These are phyloP conservation scores for Microtus pennsylvanicus DNA, from an alignment of 2,113 vertebrate species.

Conservation along the genomic window DNA sequence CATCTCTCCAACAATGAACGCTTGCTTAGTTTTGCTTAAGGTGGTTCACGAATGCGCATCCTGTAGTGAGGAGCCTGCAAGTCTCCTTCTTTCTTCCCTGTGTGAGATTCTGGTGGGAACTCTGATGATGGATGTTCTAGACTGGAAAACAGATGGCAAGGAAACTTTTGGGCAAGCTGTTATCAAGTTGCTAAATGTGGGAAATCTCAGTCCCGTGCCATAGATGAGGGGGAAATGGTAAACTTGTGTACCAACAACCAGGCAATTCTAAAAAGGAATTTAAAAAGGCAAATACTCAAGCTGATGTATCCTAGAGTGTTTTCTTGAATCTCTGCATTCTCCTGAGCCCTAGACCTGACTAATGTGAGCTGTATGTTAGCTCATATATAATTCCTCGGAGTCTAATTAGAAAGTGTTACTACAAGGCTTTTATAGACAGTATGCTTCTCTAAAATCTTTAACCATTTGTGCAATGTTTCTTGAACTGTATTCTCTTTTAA, in stretches of 20 bases:
- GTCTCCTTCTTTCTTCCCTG: neutral
- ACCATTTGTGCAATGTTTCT: neutral
- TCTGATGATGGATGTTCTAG: neutral
- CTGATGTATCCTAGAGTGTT: neutral
- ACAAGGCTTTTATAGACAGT: neutral
- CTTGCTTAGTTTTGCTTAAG: neutral
- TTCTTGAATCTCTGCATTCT: neutral
- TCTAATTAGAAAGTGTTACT: neutral
- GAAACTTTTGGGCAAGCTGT: neutral
- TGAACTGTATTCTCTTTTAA: conserved; percentile 25
- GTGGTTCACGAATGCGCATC: neutral
- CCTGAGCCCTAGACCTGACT: neutral
- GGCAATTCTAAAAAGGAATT: conserved; percentile 10
- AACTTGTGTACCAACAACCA: neutral
- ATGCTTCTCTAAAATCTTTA: neutral
- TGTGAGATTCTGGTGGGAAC: neutral
- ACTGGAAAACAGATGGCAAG: conserved; percentile 12
- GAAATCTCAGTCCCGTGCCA: neutral
- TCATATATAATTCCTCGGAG: neutral
- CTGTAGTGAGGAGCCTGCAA: neutral
- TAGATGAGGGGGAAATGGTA: neutral
- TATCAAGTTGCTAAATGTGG: neutral
- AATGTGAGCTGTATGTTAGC: neutral
- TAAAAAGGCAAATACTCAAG: conserved; percentile 1
- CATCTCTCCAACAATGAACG: neutral